Evolutionary conservation across 2,113 vertebrate genomes (phyloP), one percentile per base, ranked within the genome.

Genomic region (Prinia subflava): DNA sequence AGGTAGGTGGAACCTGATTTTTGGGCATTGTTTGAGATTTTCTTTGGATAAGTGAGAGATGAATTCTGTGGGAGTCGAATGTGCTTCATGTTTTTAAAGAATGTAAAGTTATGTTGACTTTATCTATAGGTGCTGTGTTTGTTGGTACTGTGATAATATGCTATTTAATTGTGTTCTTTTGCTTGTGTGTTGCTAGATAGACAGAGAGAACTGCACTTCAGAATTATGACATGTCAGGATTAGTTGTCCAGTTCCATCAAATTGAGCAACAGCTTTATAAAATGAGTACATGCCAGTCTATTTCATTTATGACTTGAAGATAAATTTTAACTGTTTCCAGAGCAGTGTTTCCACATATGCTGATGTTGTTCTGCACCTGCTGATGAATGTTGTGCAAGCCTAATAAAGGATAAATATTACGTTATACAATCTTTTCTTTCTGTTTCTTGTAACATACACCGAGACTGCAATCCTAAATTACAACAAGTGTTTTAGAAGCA

Each of bases 1-100:
- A 99, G 99, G 99, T 99, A 96, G 60, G 97, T 92, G 39, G 16
- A 71, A 68, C 42, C 33, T 63, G 70, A 15, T n/a, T 86, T 75
- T 63, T 21, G 49, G 31, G 25, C 15, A 19, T 64, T 69, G 35
- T 59, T 69, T 65, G 28, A 59, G n/a, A 59, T 70, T 56, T 14
- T 77, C 13, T 67, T 87, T 46, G 49, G 22, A 17, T 69, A 85
- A 84, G 17, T 64, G 23, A 64, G 60, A 59, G 15, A 8, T 41
- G 22, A 75, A 39, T 77, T 46, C 15, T 35, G 21, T 7, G 24
- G 5, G 13, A 71, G 22, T 73, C 33, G 88, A 62, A 75, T 1
- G 0, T 50, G 9, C 15, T 69, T 37, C 9, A 5, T 2, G 1
- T 63, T 77, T 68, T n/a, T 60, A 37, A 69, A 65, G 67, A 69